Conservation (phyloP, 2,888 invertebrate species). For the Dexiosoma caninum region DNA sequence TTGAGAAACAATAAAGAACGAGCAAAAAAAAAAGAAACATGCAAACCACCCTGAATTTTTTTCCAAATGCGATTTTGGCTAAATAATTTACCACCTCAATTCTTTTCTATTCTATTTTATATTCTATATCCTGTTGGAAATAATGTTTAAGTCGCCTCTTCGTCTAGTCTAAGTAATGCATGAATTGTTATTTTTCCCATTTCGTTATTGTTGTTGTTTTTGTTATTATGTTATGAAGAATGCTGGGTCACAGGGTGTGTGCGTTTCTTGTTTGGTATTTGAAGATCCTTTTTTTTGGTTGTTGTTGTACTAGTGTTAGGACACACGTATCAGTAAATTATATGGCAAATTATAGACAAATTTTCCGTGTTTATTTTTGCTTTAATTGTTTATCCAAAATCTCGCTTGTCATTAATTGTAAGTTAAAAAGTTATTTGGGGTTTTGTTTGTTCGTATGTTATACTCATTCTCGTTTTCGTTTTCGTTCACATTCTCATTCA, state of each 20-base stretch:
- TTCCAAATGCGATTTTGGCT: conserved; percentile 38
- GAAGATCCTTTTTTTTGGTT: conserved; percentile 35
- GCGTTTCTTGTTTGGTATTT: background rate
- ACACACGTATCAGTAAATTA: conserved; percentile 62
- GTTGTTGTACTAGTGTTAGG: background rate
- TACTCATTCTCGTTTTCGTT: background rate
- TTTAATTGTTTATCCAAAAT: conserved; percentile 54
- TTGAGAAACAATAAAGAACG: conserved; percentile 29
- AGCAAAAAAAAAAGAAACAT: background rate
- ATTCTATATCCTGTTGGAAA: conserved; percentile 54
- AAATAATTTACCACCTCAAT: conserved; percentile 55
- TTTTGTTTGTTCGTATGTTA: conserved; percentile 15
- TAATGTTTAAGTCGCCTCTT: background rate
- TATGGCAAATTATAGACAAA: conserved; percentile 67
- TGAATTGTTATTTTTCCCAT: conserved; percentile 41
- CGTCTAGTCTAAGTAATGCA: background rate
- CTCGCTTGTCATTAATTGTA: conserved; percentile 69
- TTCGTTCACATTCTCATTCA: no score
- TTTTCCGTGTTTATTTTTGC: conserved; percentile 69
- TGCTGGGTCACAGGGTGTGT: conserved; percentile 64
- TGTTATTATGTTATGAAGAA: conserved; percentile 2
- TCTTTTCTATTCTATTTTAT: conserved; percentile 28
- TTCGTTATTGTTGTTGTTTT: no score
- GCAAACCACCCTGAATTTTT: conserved; percentile 44
- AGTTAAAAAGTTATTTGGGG: conserved; percentile 70